Base-by-base conservation (phyloP, 2,113 vertebrate genomes). In the Entelurus aequoreus region DNA sequence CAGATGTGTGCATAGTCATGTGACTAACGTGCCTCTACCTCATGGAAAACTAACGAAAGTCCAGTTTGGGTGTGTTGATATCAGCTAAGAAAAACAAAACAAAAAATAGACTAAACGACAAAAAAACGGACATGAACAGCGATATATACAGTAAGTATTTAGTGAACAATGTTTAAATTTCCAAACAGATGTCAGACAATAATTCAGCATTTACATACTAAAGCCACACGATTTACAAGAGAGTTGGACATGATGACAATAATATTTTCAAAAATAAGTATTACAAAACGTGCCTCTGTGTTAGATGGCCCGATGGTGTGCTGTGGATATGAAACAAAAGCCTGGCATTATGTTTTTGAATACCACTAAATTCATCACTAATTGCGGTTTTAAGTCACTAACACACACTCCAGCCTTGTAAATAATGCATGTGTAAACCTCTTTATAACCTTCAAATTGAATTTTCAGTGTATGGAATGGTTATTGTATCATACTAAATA, bases 351-450 rank as follows among this genome's bases (percentile, higher is more conserved):
- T 46, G 42, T 9, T 11, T 44, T 11, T 11, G 12, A 46, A 11
- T 46, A 46, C 10, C 42, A 46, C 42, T 46, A 12, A 46, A 12
- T 12, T 11, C 2, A 46, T 46, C 42, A 42, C 2, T 9, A 42
- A 9, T 6, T 40, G 40, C 40, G 10, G 6, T 42, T 42, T 12
- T 66, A 48, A 48, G 47, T 21, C 48, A 60, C 47, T 64, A 69
- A 78, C 57, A 68, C 46, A 51, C 60, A 77, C 63, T 55, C 50
- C 72, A 77, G 67, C 68, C 68, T 68, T 90, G 89, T 90, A 89
- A 84, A 90, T 89, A 88, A 62, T 88, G 89, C 89, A 90, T 88
- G 89, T 82, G 74, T 75, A 77, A 59, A 68, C 65, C 62, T 59
- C 64, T 82, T 57, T 6, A 57, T 74, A 80, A 76, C 80, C 71